phyloP scores from a whole-genome alignment of 1,140 invertebrate species.

The Drosophila simulans region DNA sequence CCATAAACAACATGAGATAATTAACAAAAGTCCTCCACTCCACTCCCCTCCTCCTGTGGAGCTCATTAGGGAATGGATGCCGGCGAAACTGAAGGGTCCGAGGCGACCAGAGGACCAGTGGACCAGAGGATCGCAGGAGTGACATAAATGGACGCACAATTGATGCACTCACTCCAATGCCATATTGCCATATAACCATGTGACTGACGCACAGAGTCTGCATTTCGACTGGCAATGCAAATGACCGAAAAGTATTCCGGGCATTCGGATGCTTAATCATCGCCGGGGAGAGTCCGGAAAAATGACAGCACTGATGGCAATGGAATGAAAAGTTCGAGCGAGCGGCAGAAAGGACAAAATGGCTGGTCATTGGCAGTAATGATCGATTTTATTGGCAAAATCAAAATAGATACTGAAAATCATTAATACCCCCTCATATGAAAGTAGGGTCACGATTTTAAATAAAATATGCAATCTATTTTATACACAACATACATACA shows the following conservation, averaged over 20 bases:
- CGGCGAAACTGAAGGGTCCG: background rate
- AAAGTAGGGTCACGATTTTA: too few relatives aligned
- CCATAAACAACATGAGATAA: constrained; percentile 38
- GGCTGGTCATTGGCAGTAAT: background rate
- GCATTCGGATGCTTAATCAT: constrained; percentile 14
- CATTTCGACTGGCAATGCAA: constrained; percentile 3
- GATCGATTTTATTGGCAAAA: background rate
- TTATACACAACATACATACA: too few relatives aligned
- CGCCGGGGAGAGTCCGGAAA: background rate
- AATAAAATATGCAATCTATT: too few relatives aligned
- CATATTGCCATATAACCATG: background rate
- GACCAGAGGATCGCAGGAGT: background rate
- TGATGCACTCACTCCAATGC: constrained; percentile 10
- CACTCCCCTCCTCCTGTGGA: background rate
- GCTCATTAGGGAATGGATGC: constrained; percentile 19
- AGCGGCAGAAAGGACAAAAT: too few relatives aligned
- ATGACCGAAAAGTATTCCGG: constrained; percentile 26
- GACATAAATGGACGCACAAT: constrained; percentile 16
- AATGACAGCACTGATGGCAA: background rate
- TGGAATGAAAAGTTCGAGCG: too few relatives aligned
- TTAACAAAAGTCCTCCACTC: constrained; percentile 34
- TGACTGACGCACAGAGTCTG: background rate
- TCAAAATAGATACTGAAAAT: too few relatives aligned
- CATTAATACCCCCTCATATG: too few relatives aligned
- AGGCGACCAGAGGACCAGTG: background rate